These are phyloP conservation scores for Papilio aristodemus DNA, from an alignment of 1,140 invertebrate genomes.

Conservation along the genomic window DNA sequence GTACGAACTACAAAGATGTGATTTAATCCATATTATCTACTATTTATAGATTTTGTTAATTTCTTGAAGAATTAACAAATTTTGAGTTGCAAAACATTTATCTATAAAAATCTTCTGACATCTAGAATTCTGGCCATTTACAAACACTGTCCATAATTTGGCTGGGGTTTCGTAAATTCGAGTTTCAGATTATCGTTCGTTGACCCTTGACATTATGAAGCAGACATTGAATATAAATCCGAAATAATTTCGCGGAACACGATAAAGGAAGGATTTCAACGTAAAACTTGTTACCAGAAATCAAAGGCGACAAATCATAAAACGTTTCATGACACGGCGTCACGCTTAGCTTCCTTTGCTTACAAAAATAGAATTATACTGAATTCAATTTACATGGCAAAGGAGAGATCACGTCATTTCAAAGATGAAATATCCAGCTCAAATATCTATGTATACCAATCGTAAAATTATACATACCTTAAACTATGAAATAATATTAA, in stretches of 20 bases:
- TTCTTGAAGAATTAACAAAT: too few relatives aligned
- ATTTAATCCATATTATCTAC: not conserved
- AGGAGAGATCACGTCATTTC: not conserved
- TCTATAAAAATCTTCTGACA: too few relatives aligned
- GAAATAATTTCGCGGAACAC: conserved; percentile 12
- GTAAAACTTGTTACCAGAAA: conserved; percentile 10
- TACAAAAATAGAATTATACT: conserved; percentile 16
- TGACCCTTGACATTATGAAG: not conserved
- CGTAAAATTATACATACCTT: not conserved
- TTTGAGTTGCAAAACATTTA: too few relatives aligned
- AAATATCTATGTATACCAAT: not conserved
- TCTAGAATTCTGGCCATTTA: too few relatives aligned
- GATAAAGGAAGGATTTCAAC: conserved; percentile 7
- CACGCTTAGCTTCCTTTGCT: conserved; percentile 12
- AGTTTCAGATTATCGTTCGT: not conserved
- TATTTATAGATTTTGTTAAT: too few relatives aligned
- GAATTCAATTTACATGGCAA: conserved; percentile 9
- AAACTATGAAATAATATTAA: too few relatives aligned
- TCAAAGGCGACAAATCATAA: conserved; percentile 23
- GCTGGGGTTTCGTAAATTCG: not conserved
- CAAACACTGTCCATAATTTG: not conserved
- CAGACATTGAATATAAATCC: conserved; percentile 18
- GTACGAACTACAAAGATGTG: conserved; percentile 59
- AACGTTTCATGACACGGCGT: conserved; percentile 4
- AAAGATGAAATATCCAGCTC: not conserved